These are phyloP conservation scores for Nudaria mundana DNA, from an alignment of 2,888 invertebrate genomes.

Conservation along the genomic window DNA sequence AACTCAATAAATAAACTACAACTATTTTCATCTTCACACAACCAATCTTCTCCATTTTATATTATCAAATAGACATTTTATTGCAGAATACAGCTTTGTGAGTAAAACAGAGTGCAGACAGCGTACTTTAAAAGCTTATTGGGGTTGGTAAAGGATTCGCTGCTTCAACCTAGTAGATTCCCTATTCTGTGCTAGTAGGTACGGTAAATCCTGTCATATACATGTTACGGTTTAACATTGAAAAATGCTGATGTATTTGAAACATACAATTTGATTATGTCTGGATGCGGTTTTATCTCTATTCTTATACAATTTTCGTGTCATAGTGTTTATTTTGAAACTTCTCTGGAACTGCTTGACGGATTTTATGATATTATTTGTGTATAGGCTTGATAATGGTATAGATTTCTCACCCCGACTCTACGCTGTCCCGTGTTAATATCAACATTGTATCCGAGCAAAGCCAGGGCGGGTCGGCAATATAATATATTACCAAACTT, in stretches of 20 bases:
- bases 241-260: constrained; percentile 27
- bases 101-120: constrained; percentile 22
- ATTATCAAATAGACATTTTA: constrained; percentile 26
- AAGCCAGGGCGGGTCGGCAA: no score
- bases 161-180: constrained; percentile 19
- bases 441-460: no score
- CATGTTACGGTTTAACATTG: constrained; percentile 15
- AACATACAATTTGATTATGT: constrained; percentile 16
- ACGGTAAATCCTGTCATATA: constrained; percentile 15
- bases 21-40: background rate
- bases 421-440: no score
- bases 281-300: no score
- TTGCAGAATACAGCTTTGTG: constrained; percentile 21
- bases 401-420: no score
- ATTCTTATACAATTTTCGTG: no score
- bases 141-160: constrained; percentile 28
- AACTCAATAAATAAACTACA: background rate
- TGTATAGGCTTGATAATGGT: no score
- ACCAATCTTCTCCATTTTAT: constrained; percentile 3
- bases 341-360: no score
- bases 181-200: constrained; percentile 20
- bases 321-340: no score
- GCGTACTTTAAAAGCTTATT: constrained; percentile 31
- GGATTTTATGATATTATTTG: no score
- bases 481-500: no score